Evolutionary conservation across 2,888 invertebrate species (phyloP).

Genomic region (Chloroclystis v-ata): DNA sequence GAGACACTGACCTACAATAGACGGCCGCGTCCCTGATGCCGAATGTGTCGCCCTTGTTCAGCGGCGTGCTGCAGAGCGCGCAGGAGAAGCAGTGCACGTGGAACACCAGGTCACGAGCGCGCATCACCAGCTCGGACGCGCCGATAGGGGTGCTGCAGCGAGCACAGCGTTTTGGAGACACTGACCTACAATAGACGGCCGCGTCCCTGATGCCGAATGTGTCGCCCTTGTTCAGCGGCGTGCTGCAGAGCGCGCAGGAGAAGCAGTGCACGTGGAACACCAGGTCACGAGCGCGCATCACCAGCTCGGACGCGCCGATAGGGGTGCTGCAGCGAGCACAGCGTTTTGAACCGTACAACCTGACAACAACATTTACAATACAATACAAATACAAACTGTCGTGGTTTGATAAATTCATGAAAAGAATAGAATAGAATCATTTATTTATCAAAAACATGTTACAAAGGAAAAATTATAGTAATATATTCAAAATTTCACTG

Average conservation of each 20-base stretch:
- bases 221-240: slow-evolving; percentile 93
- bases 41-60: slow-evolving; percentile 96
- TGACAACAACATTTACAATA: slow-evolving; percentile 43
- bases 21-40: slow-evolving; percentile 93
- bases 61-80: slow-evolving; percentile 89
- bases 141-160: slow-evolving; percentile 93
- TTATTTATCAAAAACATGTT: too few species aligned
- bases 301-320: slow-evolving; percentile 93
- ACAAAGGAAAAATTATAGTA: too few species aligned
- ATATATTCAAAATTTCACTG: too few species aligned
- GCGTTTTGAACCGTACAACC: slow-evolving; percentile 92
- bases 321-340: slow-evolving; percentile 94
- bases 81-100: slow-evolving; percentile 97
- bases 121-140: slow-evolving; percentile 95
- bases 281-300: slow-evolving; percentile 94
- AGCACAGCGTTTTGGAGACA: slow-evolving; percentile 75
- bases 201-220: slow-evolving; percentile 95
- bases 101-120: slow-evolving; percentile 93
- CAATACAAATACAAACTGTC: not conserved
- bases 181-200: slow-evolving; percentile 89
- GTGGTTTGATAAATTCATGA: too few species aligned
- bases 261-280: slow-evolving; percentile 98
- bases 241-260: slow-evolving; percentile 92
- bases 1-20: slow-evolving; percentile 82
- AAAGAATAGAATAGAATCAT: too few species aligned